Conservation (phyloP, 2,113 vertebrate genomes). For the Crotalus tigris region DNA sequence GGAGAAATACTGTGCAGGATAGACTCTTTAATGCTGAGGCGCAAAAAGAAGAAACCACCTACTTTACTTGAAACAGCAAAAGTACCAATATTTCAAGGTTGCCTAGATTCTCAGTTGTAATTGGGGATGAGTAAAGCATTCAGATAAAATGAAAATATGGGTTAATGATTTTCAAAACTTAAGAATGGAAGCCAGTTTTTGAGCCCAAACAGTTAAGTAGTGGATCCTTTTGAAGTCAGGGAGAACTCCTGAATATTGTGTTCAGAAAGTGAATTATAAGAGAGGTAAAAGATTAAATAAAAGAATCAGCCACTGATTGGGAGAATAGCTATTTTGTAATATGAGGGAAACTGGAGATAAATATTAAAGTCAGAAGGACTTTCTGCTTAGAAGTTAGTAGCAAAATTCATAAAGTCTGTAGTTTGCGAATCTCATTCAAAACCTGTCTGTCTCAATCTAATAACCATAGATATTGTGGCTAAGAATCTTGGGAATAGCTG, state of each 20-base stretch:
- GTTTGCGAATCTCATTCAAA: not conserved
- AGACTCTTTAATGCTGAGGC: not conserved
- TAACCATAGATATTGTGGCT: not conserved
- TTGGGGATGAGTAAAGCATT: not conserved
- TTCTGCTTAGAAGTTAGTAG: not conserved
- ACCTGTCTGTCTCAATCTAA: not conserved
- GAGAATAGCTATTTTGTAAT: not conserved
- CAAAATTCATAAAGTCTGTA: not conserved
- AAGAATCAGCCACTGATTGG: not conserved
- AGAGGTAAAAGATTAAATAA: not conserved
- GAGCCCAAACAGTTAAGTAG: too few species aligned
- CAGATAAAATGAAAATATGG: not conserved
- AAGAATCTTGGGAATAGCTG: not conserved
- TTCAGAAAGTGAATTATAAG: not conserved
- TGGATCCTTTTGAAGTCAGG: not conserved
- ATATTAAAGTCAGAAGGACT: not conserved
- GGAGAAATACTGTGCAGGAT: constrained; percentile 16
- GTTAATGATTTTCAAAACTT: not conserved
- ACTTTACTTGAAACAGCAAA: fast-evolving
- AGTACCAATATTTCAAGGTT: not conserved
- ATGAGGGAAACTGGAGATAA: not conserved
- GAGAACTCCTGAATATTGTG: not conserved
- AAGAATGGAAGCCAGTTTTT: not conserved
- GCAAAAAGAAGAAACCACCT: not conserved
- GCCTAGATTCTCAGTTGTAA: not conserved